phyloP scores from a whole-genome alignment of 2,797 vertebrate species.

The Gallinago solitaria region DNA sequence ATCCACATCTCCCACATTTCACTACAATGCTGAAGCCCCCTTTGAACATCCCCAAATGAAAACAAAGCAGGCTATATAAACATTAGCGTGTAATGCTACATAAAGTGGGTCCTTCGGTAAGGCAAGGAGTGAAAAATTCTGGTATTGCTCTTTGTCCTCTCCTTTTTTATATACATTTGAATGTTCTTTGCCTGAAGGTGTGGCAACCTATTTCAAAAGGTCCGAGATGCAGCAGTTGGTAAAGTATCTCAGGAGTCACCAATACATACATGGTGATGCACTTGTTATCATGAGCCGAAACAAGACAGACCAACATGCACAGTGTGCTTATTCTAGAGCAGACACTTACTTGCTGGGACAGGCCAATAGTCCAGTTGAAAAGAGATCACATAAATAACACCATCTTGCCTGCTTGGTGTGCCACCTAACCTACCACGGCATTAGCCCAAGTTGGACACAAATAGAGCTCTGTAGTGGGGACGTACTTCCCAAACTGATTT shows the following conservation, averaged over 20 bases:
- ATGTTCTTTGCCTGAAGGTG: background rate
- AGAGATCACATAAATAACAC: background rate
- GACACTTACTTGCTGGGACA: background rate
- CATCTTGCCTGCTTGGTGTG: background rate
- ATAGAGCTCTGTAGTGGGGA: background rate
- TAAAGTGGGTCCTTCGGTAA: background rate
- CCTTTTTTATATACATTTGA: background rate
- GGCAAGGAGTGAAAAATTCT: background rate
- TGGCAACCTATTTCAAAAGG: background rate
- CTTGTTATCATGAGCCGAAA: background rate
- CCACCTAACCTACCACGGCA: background rate
- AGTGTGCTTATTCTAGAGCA: background rate
- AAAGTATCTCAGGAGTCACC: background rate
- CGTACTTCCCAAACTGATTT: background rate
- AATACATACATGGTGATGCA: background rate
- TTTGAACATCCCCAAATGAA: conserved; percentile 34
- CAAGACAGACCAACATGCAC: background rate
- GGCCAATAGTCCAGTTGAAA: background rate
- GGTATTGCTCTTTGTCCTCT: rapidly evolving
- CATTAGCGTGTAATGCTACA: background rate
- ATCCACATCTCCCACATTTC: conserved; percentile 19
- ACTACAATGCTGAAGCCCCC: background rate
- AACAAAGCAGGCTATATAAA: conserved; percentile 27
- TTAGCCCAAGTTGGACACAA: background rate
- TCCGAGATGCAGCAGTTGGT: background rate